A percentile compares a stretch with the other conserved stretches of the same genome.
These are phyloP conservation scores for Dryoscopus gambensis DNA, from an alignment of 2,113 vertebrate species.

Conservation along the genomic window DNA sequence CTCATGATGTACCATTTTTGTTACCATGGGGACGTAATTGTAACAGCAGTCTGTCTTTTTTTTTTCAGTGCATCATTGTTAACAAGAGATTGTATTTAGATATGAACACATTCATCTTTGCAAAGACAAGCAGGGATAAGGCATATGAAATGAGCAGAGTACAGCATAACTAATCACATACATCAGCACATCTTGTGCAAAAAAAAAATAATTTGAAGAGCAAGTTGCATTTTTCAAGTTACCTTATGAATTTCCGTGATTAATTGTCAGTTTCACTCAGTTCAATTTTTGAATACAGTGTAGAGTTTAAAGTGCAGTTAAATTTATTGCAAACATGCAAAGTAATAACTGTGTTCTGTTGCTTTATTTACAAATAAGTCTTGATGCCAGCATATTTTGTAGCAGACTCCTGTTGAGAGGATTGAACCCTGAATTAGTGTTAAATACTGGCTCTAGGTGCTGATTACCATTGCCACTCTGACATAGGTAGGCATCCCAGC, in stretches of 20 bases:
- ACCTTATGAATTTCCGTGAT: neutral
- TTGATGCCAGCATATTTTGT: neutral
- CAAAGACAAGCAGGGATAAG: neutral
- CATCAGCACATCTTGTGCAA: neutral
- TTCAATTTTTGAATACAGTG: neutral
- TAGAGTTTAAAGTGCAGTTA: neutral
- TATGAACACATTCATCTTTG: neutral
- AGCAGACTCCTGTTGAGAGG: neutral
- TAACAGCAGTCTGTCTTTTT: neutral
- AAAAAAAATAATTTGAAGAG: neutral
- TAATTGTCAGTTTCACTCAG: neutral
- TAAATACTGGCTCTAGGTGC: neutral
- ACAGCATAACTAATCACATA: neutral
- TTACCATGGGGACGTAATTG: slow-evolving; percentile 28
- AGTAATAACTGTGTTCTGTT: neutral
- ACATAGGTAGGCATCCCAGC: neutral
- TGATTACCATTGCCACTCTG: neutral
- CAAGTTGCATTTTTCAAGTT: neutral
- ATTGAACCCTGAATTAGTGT: neutral
- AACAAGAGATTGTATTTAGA: slow-evolving; percentile 6
- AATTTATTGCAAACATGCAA: neutral
- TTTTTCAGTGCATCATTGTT: neutral
- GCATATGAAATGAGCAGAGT: neutral
- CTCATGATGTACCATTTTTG: neutral
- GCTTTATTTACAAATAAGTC: slow-evolving; percentile 5